Percentiles rank a stretch among this genome's conserved stretches.
Evolutionary conservation across 2,113 vertebrate species (phyloP).

Genomic region (cat (Felis catus)): F.catus_Fca126_mat1.0 CM031428.1:48595501-48596000

Average conservation of each 20-base stretch:
- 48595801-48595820: neutral
- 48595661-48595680: neutral
- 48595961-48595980: neutral
- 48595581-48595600: neutral
- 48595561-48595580: neutral
- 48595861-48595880: neutral
- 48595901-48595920: neutral
- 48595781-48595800: neutral
- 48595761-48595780: neutral
- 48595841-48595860: neutral
- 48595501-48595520: neutral
- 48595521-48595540: neutral
- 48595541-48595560: neutral
- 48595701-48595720: neutral
- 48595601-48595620: neutral
- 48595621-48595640: neutral
- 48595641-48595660: neutral
- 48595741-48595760: neutral
- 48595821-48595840: neutral
- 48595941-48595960: neutral
- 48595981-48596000: neutral
- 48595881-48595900: neutral
- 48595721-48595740: neutral
- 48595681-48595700: neutral
- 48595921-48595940: neutral